These are phyloP conservation scores for Drosophila kokeensis DNA, from an alignment of 2,888 invertebrate genomes.

Conservation along the genomic window DNA sequence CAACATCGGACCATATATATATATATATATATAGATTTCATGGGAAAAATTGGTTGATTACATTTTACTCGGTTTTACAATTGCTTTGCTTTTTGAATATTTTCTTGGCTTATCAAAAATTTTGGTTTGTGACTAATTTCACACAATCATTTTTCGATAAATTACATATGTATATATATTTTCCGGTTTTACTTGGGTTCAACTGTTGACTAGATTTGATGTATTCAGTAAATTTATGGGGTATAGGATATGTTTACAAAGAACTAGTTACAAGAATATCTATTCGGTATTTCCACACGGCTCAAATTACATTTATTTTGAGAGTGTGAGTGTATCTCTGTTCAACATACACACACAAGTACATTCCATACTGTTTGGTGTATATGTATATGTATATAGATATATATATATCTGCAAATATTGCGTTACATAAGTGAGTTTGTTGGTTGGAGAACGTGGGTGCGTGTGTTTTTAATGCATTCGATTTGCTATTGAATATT, in stretches of 20 bases:
- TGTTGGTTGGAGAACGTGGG: slow-evolving; percentile 39
- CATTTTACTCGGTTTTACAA: not conserved
- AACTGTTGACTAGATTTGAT: too few relatives aligned
- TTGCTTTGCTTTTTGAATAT: not conserved
- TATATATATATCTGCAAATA: not conserved
- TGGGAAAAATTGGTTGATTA: not conserved
- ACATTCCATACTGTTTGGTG: not conserved
- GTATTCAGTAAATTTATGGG: not conserved
- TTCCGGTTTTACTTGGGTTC: not conserved
- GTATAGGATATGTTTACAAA: not conserved
- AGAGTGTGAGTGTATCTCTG: not conserved
- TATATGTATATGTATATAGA: not conserved
- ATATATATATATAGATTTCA: not conserved
- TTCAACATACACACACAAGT: not conserved
- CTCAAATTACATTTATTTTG: not conserved
- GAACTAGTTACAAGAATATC: not conserved
- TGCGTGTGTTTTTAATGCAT: slow-evolving; percentile 58
- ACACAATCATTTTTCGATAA: not conserved
- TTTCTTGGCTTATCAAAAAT: not conserved
- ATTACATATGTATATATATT: not conserved
- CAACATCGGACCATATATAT: not conserved
- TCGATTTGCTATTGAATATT: slow-evolving; percentile 49
- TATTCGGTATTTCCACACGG: not conserved
- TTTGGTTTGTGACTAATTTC: not conserved
- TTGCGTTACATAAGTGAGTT: slow-evolving; percentile 28